Evolutionary conservation across 2,888 invertebrate genomes (phyloP), one percentile per base, ranked within the genome.

Genomic region (Chrysina gloriosa): DNA sequence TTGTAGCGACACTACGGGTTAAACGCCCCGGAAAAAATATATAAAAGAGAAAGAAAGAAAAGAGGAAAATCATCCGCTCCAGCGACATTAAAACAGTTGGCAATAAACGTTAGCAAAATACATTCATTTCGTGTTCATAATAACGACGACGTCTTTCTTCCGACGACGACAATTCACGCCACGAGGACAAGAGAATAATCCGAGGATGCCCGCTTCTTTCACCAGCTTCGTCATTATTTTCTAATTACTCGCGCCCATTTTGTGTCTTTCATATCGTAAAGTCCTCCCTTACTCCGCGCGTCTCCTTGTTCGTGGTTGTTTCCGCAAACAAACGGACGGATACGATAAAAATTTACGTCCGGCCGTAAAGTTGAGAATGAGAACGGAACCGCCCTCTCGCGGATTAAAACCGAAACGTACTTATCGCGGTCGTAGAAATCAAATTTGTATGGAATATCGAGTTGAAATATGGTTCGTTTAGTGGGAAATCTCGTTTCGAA

Each of bases 331-430:
- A 3, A 39, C 39, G 11, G 29, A 6, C 14, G 27, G 11, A 29
- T n/a, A 29, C 29, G 16, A 52, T 52, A 52, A 52, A 52, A 31
- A 52, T 52, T 52, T 31, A 19, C 7, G 14, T 27, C 16, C 2
- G 3, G 19, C 31, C 27, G 29, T 52, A 52, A 52, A 52, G 29
- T 27, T 16, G 3, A 31, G 29, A 14, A 23, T 14, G 31, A 27
- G n/a, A 48, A 5, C 29, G 19, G 7, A 1, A 27, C 27, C 52
- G 29, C 27, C 52, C 52, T 52, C 52, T 31, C 2, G 14, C 14
- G 52, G 52, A 52, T 52, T 52, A 52, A 52, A 52, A 31, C 27
- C 16, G 52, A 29, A 52, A 52, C 52, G 31, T 52, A n/a, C n/a
- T n/a, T n/a, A 52, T 52, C 27, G 52, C 52, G 14, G 7, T 52